A percentile compares a stretch with the other conserved stretches of the same genome.
Conservation (phyloP, 2,888 invertebrate genomes). For the Lamproptera curius region DNA sequence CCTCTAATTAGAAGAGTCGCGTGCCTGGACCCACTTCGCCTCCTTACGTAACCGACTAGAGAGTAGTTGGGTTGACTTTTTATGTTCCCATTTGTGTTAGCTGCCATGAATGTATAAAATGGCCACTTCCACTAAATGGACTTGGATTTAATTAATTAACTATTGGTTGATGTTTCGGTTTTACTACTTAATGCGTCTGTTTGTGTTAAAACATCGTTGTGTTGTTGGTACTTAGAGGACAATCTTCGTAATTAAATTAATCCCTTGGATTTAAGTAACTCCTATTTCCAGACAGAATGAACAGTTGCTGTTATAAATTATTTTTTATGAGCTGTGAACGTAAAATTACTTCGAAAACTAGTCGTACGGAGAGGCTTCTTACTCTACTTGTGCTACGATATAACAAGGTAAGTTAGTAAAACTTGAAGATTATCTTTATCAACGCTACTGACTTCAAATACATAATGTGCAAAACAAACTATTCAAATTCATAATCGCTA, state of each 20-base stretch:
- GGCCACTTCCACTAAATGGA: background rate
- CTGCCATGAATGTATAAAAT: background rate
- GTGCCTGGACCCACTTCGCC: conserved; percentile 45
- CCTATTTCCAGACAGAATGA: background rate
- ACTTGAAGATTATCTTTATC: no score
- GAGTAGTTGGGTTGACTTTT: background rate
- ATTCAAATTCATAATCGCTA: no score
- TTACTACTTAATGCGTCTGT: background rate
- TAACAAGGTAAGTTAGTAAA: background rate
- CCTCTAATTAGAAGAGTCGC: conserved; percentile 52
- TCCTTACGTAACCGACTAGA: conserved; percentile 18
- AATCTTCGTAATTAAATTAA: background rate
- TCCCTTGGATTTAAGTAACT: background rate
- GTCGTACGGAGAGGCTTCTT: no score
- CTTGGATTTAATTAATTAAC: background rate
- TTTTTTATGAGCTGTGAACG: background rate
- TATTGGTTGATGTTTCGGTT: background rate
- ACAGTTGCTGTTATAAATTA: background rate
- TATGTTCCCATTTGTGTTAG: background rate
- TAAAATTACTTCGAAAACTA: no score
- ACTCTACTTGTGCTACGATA: no score
- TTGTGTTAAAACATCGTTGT: background rate
- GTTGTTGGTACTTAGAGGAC: background rate
- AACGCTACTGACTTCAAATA: no score
- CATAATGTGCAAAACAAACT: no score